Base-by-base conservation (phyloP, 2,113 vertebrate genomes). In the Hippocampus guttulatus region DNA sequence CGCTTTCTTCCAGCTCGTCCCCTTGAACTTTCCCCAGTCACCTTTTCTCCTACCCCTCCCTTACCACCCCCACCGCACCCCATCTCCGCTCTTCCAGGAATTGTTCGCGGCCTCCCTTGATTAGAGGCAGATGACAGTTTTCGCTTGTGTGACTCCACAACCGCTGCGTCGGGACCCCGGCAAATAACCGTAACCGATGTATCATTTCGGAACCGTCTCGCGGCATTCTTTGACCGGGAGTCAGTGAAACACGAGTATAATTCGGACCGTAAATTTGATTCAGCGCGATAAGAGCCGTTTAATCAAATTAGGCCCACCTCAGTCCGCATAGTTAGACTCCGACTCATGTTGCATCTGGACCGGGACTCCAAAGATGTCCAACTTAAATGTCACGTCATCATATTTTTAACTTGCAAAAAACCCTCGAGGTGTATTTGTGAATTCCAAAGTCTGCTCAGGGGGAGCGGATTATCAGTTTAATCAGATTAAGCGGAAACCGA, bases 271-370 rank as follows among this genome's bases (percentile, higher is more conserved):
- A 74, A 68, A 79, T 80, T 75, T 49, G 51, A 83, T 81, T 78
- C 65, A 66, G 62, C 57, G 68, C 72, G 77, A 75, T 73, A 70
- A 76, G 71, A 67, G n/a, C 45, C 68, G 14, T 79, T 71, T 75
- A 82, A 76, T 80, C 20, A 14, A 78, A 86, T 86, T 78, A 76
- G 75, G 25, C 51, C 70, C 33, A 51, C 51, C 67, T 30, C 72
- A 27, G 75, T 73, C 76, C 77, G 79, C 87, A 88, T 86, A 78
- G 75, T 87, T 75, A 84, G 84, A 90, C 86, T 57, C 57, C 49
- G 55, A 85, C 81, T 86, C 64, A 86, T 72, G 76, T 49, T 75
- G 84, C 73, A 79, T 62, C 43, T 61, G 79, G 52, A 70, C 16
- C 60, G 30, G 51, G 71, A 66, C 57, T 51, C 1, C 68, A 74